phyloP scores from a whole-genome alignment of 2,113 vertebrate species.

The Bufo gargarizans region DNA sequence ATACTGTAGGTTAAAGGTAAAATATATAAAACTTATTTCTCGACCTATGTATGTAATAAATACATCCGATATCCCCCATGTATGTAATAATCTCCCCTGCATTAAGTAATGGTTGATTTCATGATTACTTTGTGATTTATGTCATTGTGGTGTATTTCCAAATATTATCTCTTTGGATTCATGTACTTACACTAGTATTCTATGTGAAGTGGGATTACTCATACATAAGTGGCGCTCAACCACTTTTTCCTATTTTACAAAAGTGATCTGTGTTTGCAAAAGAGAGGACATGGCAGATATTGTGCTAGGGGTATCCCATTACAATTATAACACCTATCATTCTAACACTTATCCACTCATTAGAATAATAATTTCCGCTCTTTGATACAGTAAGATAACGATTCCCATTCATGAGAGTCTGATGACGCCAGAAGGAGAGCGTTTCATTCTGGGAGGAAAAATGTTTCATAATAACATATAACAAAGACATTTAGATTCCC shows the following conservation, averaged over 20 bases:
- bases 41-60: too few relatives aligned
- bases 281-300: background rate
- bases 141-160: background rate
- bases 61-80: too few relatives aligned
- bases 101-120: background rate
- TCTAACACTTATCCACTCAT: background rate
- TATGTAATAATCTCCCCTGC: background rate
- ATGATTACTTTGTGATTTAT: background rate
- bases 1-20: too few relatives aligned
- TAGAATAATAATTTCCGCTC: conserved; percentile 9
- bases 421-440: conserved; percentile 1
- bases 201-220: background rate
- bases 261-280: background rate
- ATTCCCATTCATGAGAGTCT: background rate
- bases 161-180: background rate
- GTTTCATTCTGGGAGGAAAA: background rate
- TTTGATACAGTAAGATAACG: background rate
- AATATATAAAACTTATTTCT: too few relatives aligned
- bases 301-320: background rate
- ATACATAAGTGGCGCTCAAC: background rate
- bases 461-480: conserved; percentile 15
- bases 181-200: background rate
- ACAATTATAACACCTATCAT: background rate
- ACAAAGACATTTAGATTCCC: background rate
- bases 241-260: background rate